Evolutionary conservation across 2,113 vertebrate genomes (phyloP).

Genomic region (Grantiella picta): DNA sequence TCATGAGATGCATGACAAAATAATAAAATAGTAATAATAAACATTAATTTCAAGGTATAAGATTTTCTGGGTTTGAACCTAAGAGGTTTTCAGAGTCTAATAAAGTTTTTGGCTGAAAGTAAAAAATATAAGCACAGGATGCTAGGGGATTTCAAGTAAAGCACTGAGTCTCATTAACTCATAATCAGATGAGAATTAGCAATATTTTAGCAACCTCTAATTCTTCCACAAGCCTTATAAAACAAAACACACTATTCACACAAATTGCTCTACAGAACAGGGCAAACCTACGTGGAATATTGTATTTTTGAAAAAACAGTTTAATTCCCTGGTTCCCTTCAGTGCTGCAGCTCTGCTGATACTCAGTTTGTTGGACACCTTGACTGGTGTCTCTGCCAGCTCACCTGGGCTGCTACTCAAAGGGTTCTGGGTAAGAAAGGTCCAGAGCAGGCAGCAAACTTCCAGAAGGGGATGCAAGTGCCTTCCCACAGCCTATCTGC

Average conservation of each 20-base stretch:
- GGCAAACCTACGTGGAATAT: background rate
- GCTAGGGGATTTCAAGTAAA: background rate
- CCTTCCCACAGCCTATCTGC: background rate
- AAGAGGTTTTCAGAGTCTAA: background rate
- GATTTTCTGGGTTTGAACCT: background rate
- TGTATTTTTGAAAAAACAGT: background rate
- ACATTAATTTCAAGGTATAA: background rate
- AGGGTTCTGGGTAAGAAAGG: background rate
- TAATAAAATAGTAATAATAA: background rate
- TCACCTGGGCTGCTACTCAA: background rate
- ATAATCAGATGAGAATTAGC: background rate
- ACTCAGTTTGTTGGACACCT: background rate
- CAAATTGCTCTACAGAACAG: background rate
- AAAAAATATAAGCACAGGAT: background rate
- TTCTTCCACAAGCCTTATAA: background rate
- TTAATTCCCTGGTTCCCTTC: background rate
- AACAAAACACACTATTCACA: background rate
- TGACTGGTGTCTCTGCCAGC: background rate
- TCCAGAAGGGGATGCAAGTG: background rate
- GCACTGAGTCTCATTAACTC: background rate
- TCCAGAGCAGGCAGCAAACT: background rate
- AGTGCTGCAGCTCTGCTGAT: background rate
- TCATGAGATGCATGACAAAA: background rate
- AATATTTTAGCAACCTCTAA: background rate
- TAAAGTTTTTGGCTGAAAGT: background rate